Base-by-base conservation (phyloP, 2,113 vertebrate genomes). In the Vulpes vulpes region DNA sequence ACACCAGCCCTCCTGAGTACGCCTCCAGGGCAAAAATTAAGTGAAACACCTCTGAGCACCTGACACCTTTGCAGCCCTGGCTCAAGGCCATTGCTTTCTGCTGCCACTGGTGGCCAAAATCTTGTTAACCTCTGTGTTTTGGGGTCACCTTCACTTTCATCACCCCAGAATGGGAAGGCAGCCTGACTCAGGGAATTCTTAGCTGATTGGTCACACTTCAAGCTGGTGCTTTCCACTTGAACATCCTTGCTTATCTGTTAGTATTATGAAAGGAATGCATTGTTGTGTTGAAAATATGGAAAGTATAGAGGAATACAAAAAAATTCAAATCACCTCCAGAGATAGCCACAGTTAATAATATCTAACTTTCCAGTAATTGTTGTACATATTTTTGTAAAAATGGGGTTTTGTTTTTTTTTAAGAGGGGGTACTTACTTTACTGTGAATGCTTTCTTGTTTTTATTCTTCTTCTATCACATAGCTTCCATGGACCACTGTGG, bases 301-400 rank as follows among this genome's bases (percentile, higher is more conserved):
- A 96, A 80, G 23, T 51, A 14, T 7, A 55, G n/a, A 84, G 57
- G 88, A 93, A 22, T 7, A 60, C n/a, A 53, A 93, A 93, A n/a
- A 17, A 79, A 53, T 20, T 71, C 43, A 57, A 65, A 55, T 94
- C 10, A 59, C 5, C 35, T 30, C 25, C 55, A 96, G 10, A 83
- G 64, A 67, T 2, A 55, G 15, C 23, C 65, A 62, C 3, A 30
- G 15, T 73, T 84, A 27, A 62, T 82, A 17, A 80, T 57, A 32
- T 35, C 6, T 53, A 55, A 91, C 1, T 35, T 76, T 43, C 9
- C 11, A 51, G 5, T 81, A 51, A 51, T 2, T 84, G 19, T 35
- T 81, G 5, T 7, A 38, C 11, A 38, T 27, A 16, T n/a, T 74
- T 82, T 80, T 59, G 27, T 53, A 71, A 64, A 53, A 94, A 65